Base-by-base conservation (phyloP, 2,888 invertebrate genomes). In the Phrixothrix hirtus region DNA sequence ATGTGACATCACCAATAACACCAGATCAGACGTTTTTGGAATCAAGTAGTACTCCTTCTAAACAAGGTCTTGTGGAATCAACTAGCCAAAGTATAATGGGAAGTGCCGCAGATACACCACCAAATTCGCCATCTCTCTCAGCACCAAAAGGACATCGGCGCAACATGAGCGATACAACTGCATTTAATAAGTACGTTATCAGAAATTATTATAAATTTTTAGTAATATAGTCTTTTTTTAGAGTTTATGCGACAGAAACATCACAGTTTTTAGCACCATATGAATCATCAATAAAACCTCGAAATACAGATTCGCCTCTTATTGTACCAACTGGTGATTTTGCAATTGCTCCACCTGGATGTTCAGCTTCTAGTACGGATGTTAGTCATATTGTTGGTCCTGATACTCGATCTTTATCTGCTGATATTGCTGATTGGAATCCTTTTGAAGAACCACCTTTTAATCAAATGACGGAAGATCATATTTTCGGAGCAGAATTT, bases 141-240 rank as follows among this genome's bases (percentile, higher is more conserved):
- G 61, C 72, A 32, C 71, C 78, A 1, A 79, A 77, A 58, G 83
- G 84, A 4, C 91, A 92, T 71, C 78, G 91, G 43, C 80, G 92
- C 48, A 90, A 91, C 72, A 88, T 89, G 75, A 90, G 90, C 69
- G 92, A 92, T 69, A 91, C 91, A 1, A 87, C 88, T 44, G 88
- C 89, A 61, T 89, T 89, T 68, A 87, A 87, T 71, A 88, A 88
- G 88, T 88, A 77, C 77, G 81, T 71, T 9, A 21, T 21, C 4
- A 21, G 21, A 21, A 5, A 21, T 3, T 3, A 21, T 21, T 7
- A 21, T 21, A 5, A 5, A 21, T 21, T 7, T 21, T 21, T 21
- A 21, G 7, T 21, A 7, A 21, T 5, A 21, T 21, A 21, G 1
- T 7, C 11, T 56, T 57, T 58, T 74, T 74, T 55, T 73, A 88